Evolutionary conservation across 2,113 vertebrate species (phyloP).

Genomic region (Scolopax mira): DNA sequence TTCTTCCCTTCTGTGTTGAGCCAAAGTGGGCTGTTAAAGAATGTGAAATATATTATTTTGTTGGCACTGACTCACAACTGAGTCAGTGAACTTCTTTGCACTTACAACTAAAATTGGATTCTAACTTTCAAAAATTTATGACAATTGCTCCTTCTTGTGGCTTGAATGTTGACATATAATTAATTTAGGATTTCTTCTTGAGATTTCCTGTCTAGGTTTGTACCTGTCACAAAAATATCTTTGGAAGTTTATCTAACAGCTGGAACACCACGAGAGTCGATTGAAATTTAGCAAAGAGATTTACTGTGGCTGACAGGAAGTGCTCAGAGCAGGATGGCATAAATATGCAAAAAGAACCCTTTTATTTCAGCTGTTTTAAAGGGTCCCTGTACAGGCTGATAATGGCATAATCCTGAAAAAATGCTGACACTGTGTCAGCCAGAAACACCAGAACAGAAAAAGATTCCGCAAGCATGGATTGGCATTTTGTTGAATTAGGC

Average conservation of each 20-base stretch:
- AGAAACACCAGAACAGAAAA: background rate
- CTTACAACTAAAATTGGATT: slow-evolving; percentile 72
- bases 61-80: slow-evolving; percentile 65
- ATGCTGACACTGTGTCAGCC: slow-evolving; percentile 19
- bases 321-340: slow-evolving; percentile 55
- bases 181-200: slow-evolving; percentile 77
- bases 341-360: slow-evolving; percentile 52
- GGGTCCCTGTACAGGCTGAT: slow-evolving; percentile 9
- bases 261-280: slow-evolving; percentile 19
- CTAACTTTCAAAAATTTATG: slow-evolving; percentile 72
- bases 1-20: slow-evolving; percentile 60
- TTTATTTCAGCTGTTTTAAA: slow-evolving; percentile 28
- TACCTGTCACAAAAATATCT: slow-evolving; percentile 79
- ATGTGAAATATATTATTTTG: slow-evolving; percentile 74
- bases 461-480: background rate
- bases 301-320: slow-evolving; percentile 63
- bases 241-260: slow-evolving; percentile 76
- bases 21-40: slow-evolving; percentile 71
- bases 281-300: slow-evolving; percentile 50
- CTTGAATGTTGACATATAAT: slow-evolving; percentile 79
- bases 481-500: background rate
- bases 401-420: slow-evolving; percentile 23
- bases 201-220: slow-evolving; percentile 75
- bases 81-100: slow-evolving; percentile 64
- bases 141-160: slow-evolving; percentile 82